phyloP scores from a whole-genome alignment of 2,113 vertebrate genomes.

The Chionis minor region DNA sequence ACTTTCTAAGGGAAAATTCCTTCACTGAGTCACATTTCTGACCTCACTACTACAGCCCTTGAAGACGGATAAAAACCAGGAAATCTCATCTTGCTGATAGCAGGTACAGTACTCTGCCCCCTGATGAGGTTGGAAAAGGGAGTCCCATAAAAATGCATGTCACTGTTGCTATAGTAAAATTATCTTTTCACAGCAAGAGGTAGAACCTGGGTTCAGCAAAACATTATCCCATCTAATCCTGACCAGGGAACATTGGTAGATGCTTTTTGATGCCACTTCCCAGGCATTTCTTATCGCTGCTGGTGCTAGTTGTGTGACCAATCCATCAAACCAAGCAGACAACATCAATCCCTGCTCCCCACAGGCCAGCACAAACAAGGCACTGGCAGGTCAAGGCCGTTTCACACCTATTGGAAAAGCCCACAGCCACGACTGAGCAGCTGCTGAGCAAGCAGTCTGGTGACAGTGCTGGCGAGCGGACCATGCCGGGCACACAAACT shows the following conservation, averaged over 20 bases:
- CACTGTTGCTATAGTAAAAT: neutral
- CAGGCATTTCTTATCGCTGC: neutral
- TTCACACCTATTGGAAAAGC: neutral
- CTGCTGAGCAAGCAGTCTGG: neutral
- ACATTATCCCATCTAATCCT: neutral
- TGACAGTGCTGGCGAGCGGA: neutral
- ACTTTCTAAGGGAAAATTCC: constrained; percentile 16
- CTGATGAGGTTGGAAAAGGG: neutral
- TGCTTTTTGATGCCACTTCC: neutral
- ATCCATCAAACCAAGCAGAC: neutral
- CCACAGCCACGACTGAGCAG: neutral
- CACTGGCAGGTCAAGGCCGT: neutral
- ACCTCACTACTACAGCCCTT: neutral
- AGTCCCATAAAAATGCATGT: neutral
- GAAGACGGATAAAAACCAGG: neutral
- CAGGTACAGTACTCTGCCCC: neutral
- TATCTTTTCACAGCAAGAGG: neutral
- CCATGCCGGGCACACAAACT: no score
- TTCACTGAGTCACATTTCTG: neutral
- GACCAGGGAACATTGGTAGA: neutral
- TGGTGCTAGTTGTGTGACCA: neutral
- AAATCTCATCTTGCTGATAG: neutral
- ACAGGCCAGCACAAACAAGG: fast-evolving
- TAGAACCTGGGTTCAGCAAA: neutral
- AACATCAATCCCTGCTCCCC: neutral